Evolutionary conservation across 2,113 vertebrate species (phyloP), one percentile per base, ranked within the genome.

Genomic region (Toxotes chatareus): DNA sequence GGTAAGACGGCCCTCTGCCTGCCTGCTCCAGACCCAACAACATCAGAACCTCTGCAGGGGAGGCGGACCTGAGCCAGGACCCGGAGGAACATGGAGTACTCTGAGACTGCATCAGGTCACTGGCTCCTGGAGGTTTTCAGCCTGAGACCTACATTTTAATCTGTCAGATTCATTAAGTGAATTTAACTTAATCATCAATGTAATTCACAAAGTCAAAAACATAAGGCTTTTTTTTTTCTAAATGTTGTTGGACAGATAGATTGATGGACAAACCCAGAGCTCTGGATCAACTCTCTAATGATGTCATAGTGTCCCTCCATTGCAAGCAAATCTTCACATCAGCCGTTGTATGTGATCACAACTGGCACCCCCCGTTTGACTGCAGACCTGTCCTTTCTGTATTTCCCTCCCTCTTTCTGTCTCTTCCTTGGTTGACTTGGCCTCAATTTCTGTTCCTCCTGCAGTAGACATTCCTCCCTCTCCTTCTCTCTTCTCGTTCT

Each of bases 381-480:
- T 62, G 40, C 27, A 14, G 46, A 47, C 44, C 56, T 44, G n/a
- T 53, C 27, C 36, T 38, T 31, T 76, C 62, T 63, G 23, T 55
- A 64, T 65, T 67, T 23, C 10, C 19, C 32, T 36, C 36, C 36
- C 61, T 65, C 7, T 7, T 23, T 83, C 68, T 55, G 7, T 67
- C 53, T 40, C 59, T 80, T 59, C 56, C 31, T 57, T 64, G 9
- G 47, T 53, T 14, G 36, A 93, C 94, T 96, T 97, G 95, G 96
- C 95, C 94, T 94, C 93, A 74, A 62, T 90, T 95, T 93, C 86
- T 90, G 86, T 94, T 95, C 93, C 94, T 96, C 94, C 95, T 96
- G 96, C 96, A 96, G 96, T 95, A 96, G 95, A 97, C 96, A 96
- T 97, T 96, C 96, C 94, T 97, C 63, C 76, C 76, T 55, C 44